A percentile compares a stretch with the other conserved stretches of the same genome.
Evolutionary conservation across 1,140 invertebrate species (phyloP).

Genomic region (Rhynchophorus ferrugineus): DNA sequence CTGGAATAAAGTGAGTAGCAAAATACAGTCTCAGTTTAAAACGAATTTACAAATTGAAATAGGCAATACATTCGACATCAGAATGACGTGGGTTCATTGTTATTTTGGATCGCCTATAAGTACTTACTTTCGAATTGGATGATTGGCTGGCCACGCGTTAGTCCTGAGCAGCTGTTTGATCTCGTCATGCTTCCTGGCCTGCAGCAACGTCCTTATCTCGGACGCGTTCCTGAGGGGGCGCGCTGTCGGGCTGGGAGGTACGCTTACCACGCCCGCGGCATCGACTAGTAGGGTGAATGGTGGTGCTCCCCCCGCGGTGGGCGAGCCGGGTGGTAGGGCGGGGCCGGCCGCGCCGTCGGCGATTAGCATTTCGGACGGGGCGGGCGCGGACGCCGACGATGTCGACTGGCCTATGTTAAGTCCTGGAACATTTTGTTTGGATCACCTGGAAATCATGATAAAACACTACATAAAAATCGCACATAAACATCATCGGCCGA

Average conservation of each 20-base stretch:
- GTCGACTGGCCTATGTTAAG: constrained; percentile 34
- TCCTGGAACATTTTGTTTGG: constrained; percentile 37
- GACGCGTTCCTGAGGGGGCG: constrained; percentile 68
- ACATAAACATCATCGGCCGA: too few relatives aligned
- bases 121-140: constrained; percentile 56
- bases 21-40: too few relatives aligned
- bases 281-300: constrained; percentile 32
- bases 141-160: constrained; percentile 75
- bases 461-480: too few relatives aligned
- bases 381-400: constrained; percentile 27
- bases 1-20: too few relatives aligned
- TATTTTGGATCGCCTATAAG: background rate
- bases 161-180: constrained; percentile 69
- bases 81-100: background rate
- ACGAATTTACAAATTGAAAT: too few relatives aligned
- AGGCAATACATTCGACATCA: too few relatives aligned
- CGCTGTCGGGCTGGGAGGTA: constrained; percentile 42
- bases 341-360: constrained; percentile 32
- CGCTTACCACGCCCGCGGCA: constrained; percentile 30
- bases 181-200: constrained; percentile 65
- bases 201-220: constrained; percentile 63
- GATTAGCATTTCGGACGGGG: constrained; percentile 26
- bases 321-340: constrained; percentile 24
- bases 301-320: constrained; percentile 29
- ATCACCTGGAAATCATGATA: constrained; percentile 22